Conservation (phyloP, 2,113 vertebrate species). For the Tiliqua scincoides region DNA sequence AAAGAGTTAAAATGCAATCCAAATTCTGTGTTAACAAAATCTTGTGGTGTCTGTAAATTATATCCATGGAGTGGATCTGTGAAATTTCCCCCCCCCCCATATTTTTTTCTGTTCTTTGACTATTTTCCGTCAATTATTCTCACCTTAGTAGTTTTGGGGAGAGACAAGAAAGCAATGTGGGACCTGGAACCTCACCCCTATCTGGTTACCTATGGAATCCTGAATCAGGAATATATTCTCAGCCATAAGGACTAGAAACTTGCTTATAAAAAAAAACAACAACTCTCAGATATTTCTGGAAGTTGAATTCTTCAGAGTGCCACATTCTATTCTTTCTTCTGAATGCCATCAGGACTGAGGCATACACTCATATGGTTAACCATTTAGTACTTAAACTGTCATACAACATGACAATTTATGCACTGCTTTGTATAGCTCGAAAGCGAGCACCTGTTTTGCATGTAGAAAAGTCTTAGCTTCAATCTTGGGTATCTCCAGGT, state of each 20-base stretch:
- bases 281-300: no score
- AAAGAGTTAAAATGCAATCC: not conserved
- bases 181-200: no score
- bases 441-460: no score
- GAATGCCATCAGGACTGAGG: no score
- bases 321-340: not conserved
- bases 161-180: no score
- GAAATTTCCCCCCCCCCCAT: not conserved
- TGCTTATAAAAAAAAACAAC: not conserved
- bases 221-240: no score
- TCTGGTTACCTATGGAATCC: no score
- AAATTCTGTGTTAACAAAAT: not conserved
- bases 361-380: no score
- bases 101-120: no score
- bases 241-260: not conserved
- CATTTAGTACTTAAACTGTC: not conserved
- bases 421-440: no score
- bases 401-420: not conserved
- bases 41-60: not conserved
- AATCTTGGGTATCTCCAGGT: no score
- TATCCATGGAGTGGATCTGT: not conserved
- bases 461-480: no score
- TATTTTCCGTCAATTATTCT: not conserved
- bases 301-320: not conserved
- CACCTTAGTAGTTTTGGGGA: not conserved